Conservation (phyloP, 2,113 vertebrate genomes). For the Crotalus viridis region DNA sequence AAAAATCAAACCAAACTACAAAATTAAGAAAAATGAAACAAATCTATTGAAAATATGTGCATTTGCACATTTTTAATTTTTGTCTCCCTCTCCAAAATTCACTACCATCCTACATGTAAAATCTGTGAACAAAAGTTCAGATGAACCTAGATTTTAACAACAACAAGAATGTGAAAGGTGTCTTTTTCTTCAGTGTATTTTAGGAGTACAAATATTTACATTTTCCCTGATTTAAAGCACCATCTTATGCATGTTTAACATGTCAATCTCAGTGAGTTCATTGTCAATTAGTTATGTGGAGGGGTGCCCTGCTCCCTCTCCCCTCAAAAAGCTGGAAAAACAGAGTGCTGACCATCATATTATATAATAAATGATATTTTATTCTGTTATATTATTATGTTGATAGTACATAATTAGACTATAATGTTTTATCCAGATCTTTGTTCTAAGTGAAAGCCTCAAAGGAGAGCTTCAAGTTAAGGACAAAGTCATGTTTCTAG, state of each 20-base stretch:
- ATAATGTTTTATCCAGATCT: not conserved
- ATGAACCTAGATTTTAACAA: not conserved
- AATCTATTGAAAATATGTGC: rapidly evolving
- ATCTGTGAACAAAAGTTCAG: rapidly evolving
- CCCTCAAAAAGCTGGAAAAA: not conserved
- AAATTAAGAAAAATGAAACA: not conserved
- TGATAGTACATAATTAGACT: not conserved
- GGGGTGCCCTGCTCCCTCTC: not conserved
- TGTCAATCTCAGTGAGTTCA: not conserved
- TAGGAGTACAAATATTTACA: not conserved
- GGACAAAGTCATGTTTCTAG: not conserved
- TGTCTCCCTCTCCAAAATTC: not conserved
- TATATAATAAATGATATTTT: not conserved
- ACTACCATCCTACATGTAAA: rapidly evolving
- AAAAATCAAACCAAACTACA: rapidly evolving
- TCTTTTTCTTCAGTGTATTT: not conserved
- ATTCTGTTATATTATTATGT: not conserved
- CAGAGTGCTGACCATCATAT: not conserved
- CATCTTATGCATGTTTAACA: not conserved
- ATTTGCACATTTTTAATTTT: not conserved
- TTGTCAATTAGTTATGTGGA: not conserved
- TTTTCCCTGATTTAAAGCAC: not conserved
- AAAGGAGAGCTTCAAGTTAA: not conserved
- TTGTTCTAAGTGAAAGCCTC: not conserved
- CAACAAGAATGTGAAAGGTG: not conserved